phyloP scores from a whole-genome alignment of 1,140 invertebrate genomes.

The Euura saliciscinereae region DNA sequence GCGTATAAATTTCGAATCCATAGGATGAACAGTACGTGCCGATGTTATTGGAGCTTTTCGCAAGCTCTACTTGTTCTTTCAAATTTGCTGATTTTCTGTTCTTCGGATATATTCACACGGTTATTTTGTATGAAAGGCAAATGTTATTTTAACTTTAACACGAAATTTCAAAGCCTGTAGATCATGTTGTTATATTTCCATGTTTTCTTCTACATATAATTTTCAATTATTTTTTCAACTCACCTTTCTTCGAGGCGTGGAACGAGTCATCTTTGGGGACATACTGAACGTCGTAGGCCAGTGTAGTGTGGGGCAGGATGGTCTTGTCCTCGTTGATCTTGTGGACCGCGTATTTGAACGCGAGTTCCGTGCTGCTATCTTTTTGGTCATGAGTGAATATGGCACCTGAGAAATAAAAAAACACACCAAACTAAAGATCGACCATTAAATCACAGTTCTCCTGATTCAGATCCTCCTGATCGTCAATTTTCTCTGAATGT shows the following conservation, averaged over 20 bases:
- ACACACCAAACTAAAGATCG: not conserved
- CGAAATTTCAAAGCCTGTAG: no score
- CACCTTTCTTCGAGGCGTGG: constrained; percentile 71
- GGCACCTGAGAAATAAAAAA: constrained; percentile 55
- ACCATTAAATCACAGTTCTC: not conserved
- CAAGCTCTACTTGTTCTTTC: no score
- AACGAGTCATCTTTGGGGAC: constrained; percentile 72
- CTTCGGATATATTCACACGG: no score
- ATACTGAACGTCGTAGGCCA: constrained; percentile 71
- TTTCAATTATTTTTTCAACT: constrained; percentile 15
- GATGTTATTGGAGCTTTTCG: no score
- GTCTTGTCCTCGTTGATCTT: constrained; percentile 69
- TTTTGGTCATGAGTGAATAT: constrained; percentile 71
- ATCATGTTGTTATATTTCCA: no score
- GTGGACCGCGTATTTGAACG: constrained; percentile 74
- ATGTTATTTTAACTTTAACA: no score
- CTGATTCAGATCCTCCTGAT: not conserved
- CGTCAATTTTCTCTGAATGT: not conserved
- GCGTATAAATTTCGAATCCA: no score
- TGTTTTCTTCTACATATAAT: no score
- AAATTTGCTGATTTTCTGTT: no score
- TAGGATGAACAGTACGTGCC: no score
- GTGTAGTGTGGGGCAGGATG: constrained; percentile 68
- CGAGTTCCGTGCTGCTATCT: constrained; percentile 68
- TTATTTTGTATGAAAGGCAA: no score